Percentiles rank a stretch among this genome's conserved stretches.
Evolutionary conservation across 2,797 vertebrate genomes (phyloP).

Genomic region (Novumbra hubbsi): DNA sequence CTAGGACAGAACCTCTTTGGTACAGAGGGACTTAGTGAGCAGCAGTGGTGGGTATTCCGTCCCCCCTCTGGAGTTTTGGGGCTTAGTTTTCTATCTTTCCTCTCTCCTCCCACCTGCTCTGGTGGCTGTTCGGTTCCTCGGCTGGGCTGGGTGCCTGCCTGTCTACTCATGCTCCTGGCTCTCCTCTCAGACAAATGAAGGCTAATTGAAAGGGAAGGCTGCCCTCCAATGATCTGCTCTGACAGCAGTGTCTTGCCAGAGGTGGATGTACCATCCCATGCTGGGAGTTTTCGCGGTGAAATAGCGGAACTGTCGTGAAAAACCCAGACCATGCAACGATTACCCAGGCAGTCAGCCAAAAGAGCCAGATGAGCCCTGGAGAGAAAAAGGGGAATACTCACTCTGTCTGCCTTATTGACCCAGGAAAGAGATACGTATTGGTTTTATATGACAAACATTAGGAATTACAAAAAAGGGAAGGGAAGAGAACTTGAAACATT

Average conservation of each 20-base stretch:
- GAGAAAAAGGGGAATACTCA: constrained; percentile 58
- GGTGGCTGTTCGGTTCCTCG: constrained; percentile 63
- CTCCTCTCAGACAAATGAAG: constrained; percentile 67
- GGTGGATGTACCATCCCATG: constrained; percentile 73
- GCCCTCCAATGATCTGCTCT: constrained; percentile 72
- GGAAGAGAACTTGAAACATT: no score
- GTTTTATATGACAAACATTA: constrained; percentile 41
- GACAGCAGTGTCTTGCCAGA: constrained; percentile 75
- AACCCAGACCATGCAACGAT: constrained; percentile 62
- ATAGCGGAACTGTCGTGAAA: constrained; percentile 65
- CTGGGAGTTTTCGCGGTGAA: constrained; percentile 73
- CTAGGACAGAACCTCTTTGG: constrained; percentile 60
- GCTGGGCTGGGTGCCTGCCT: constrained; percentile 47
- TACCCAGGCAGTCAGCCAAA: constrained; percentile 69
- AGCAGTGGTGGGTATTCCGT: constrained; percentile 71
- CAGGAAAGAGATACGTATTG: constrained; percentile 46
- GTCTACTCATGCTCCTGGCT: constrained; percentile 57
- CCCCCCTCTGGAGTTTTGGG: constrained; percentile 67
- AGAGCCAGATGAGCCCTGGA: constrained; percentile 67
- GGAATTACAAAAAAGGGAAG: no score
- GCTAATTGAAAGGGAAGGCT: constrained; percentile 82
- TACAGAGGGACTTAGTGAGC: constrained; percentile 65
- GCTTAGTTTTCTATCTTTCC: constrained; percentile 64
- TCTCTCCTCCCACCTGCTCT: constrained; percentile 65
- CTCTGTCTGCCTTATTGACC: constrained; percentile 55